Evolutionary conservation across 2,888 invertebrate species (phyloP), one percentile per base, ranked within the genome.

Genomic region (Congeria kusceri): DNA sequence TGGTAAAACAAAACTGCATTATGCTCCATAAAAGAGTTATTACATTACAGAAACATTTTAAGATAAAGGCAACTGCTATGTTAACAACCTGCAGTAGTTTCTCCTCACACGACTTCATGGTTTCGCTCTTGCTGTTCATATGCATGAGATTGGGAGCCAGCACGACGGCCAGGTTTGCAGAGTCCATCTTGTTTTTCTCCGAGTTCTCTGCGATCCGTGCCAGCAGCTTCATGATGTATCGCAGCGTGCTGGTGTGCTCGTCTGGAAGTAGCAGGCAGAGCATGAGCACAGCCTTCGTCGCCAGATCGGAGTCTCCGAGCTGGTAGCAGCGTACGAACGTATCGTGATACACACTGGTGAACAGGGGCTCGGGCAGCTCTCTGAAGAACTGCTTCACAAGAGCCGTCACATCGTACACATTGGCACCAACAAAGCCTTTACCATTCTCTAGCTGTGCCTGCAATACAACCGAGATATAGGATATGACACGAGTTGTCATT

Each of bases 141-240:
- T 97, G 97, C 96, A 98, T 96, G 66, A 98, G 95, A 90, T 97
- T 97, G 0, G 98, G 98, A 0, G 97, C 96, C 92, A 98, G 94
- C 32, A 98, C 96, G 84, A 97, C 96, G 0, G 98, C 96, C 82
- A 98, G 94, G 94, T 98, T 98, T 66, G 96, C 96, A 0, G 95
- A 94, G 87, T 96, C 96, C 98, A 98, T 98, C 93, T 96, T 96
- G 92, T 98, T 98, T 63, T 95, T 94, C 63, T 95, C 95, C 65
- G 96, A 95, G 89, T 95, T 95, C 39, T 95, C 94, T 9, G 97
- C 95, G 39, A 98, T 95, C 88, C 95, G 95, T 86, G 95, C 95
- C 59, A 97, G 93, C 90, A 97, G 95, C 44, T 78, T 80, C 96
- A 97, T 96, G 75, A 97, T 95, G 94, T 96, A 97, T 80, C 96